phyloP scores from a whole-genome alignment of 2,888 invertebrate genomes.

The Cheiracanthium punctorium region DNA sequence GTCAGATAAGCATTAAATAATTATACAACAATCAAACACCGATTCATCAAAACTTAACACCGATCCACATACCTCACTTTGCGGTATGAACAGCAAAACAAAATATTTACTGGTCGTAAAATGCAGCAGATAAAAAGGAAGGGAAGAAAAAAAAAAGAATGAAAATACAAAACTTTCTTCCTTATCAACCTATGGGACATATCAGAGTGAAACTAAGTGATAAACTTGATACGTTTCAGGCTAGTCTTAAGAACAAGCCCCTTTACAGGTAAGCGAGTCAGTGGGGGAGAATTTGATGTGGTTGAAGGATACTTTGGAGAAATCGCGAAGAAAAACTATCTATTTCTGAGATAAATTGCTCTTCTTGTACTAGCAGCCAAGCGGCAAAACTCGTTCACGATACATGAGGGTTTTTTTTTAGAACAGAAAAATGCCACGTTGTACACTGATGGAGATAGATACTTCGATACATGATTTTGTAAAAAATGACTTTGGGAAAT shows the following conservation, averaged over 20 bases:
- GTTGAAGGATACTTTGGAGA: constrained; percentile 31
- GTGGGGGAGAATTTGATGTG: constrained; percentile 32
- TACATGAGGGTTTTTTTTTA: constrained; percentile 27
- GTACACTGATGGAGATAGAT: constrained; percentile 55
- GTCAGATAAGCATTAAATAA: no score
- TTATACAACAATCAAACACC: no score
- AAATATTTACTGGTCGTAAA: constrained; percentile 55
- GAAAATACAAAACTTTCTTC: constrained; percentile 29
- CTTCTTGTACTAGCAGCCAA: constrained; percentile 57
- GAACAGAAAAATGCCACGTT: neutral
- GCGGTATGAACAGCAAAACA: constrained; percentile 20
- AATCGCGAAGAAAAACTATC: constrained; percentile 57
- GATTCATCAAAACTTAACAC: no score
- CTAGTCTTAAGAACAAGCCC: constrained; percentile 42
- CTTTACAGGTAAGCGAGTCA: constrained; percentile 48
- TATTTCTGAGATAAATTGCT: constrained; percentile 65
- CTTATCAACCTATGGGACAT: constrained; percentile 50
- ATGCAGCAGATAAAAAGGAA: constrained; percentile 36
- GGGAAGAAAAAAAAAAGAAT: no score
- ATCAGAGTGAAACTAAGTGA: constrained; percentile 61
- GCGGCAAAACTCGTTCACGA: constrained; percentile 61
- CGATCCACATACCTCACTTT: no score
- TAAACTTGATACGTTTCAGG: constrained; percentile 50
- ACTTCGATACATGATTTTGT: constrained; percentile 14
- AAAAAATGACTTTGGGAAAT: neutral